Base-by-base conservation (phyloP, 2,888 invertebrate genomes). In the Alsophila aescularia region DNA sequence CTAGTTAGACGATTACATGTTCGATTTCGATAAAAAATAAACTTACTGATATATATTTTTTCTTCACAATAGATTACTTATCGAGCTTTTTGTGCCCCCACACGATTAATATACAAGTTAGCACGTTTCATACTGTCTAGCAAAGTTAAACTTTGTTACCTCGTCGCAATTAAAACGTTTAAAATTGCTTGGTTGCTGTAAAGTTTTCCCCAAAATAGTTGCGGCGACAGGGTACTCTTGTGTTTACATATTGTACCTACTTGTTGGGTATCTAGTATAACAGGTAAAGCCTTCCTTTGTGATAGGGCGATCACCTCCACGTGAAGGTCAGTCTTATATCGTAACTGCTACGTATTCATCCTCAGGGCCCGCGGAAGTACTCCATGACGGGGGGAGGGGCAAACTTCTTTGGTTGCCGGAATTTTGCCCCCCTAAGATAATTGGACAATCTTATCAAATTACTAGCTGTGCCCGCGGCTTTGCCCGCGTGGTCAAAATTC, bases 251-350 rank as follows among this genome's bases (percentile, higher is more conserved):
- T 27, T 32, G 36, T 50, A 57, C 49, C 37, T 50, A 58, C 52
- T 49, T 55, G 41, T 58, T 40, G 39, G 40, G 51, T 67, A 62
- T 63, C 62, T 62, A 64, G 64, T 63, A 45, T 39, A 62, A 60
- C 69, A 60, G 62, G 62, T 63, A 64, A 68, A 59, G 66, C 58
- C 68, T 64, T 69, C 66, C 70, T 79, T 79, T 79, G 79, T 80
- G 65, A 64, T 64, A 68, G 82, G 79, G 64, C 82, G 72, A 75
- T 82, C 76, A 81, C 77, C 81, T 78, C 70, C 50, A 53, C 59
- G 55, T 63, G 79, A 81, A 77, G 77, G 77, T 73, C 73, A 71
- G 54, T 51, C 64, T 64, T 66, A 70, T 74, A 68, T 74, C 66
- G 54, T 56, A 50, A 50, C 50, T 56, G 52, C n/a, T n/a, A n/a